Percentiles rank a stretch among this genome's conserved stretches.
Evolutionary conservation across 2,113 vertebrate genomes (phyloP).

Genomic region (Anas platyrhynchos): DNA sequence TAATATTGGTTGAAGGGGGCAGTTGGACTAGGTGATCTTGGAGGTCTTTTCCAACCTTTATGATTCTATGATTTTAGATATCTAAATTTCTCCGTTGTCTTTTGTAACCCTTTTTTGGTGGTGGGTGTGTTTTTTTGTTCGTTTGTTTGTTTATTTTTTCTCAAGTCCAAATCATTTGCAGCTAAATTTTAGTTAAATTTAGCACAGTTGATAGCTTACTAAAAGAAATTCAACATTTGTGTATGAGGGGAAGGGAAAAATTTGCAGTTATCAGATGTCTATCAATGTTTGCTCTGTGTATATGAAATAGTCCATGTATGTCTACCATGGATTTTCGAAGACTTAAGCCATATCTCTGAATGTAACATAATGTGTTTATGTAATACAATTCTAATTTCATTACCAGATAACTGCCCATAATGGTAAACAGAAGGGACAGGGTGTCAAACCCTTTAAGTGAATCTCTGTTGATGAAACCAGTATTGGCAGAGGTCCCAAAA

Average conservation of each 20-base stretch:
- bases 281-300: not conserved
- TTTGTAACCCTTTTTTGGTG: not conserved
- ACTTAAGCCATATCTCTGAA: not conserved
- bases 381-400: not conserved
- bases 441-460: not conserved
- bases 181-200: not conserved
- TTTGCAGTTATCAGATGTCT: not conserved
- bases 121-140: not conserved
- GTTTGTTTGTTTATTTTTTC: not conserved
- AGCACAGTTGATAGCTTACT: not conserved
- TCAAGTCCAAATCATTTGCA: not conserved
- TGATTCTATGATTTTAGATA: not conserved
- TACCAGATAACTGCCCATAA: not conserved
- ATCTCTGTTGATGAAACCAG: not conserved
- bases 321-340: not conserved
- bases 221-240: not conserved
- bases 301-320: not conserved
- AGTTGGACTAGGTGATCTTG: too few species aligned
- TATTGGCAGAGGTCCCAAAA: not conserved
- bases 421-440: not conserved
- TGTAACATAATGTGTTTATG: not conserved
- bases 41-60: too few species aligned
- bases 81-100: not conserved
- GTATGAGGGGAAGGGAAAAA: not conserved
- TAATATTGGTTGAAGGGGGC: too few species aligned